Conservation (phyloP, 1,140 invertebrate species). For the Tetranychus urticae region DNA sequence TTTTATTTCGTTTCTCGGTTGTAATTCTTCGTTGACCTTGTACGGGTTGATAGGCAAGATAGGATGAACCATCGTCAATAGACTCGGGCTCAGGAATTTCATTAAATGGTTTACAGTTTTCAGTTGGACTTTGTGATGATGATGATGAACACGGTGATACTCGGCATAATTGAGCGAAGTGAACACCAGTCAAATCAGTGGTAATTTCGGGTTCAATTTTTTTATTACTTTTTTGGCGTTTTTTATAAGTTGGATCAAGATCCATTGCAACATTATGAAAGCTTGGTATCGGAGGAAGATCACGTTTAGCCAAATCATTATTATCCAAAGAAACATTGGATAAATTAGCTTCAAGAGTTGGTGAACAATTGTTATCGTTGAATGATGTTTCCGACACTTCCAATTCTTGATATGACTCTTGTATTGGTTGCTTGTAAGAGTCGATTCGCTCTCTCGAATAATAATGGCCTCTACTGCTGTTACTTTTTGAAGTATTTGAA, state of each 20-base stretch:
- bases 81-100: neutral
- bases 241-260: constrained; percentile 31
- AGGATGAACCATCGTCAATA: neutral
- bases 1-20: neutral
- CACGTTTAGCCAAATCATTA: neutral
- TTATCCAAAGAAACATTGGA: neutral
- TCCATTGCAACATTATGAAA: constrained; percentile 30
- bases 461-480: neutral
- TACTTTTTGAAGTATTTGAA: neutral
- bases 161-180: constrained; percentile 4
- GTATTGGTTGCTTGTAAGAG: neutral
- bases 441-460: neutral
- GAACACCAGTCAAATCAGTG: constrained; percentile 1
- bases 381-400: neutral
- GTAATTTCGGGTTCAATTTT: neutral
- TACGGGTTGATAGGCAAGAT: neutral
- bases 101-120: neutral
- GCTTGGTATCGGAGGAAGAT: neutral
- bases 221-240: neutral
- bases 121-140: neutral
- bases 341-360: neutral
- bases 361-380: neutral
- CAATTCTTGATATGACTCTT: neutral
- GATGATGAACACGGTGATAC: neutral
- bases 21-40: neutral